phyloP scores from a whole-genome alignment of 2,113 vertebrate species.

The Engraulis encrasicolus region DNA sequence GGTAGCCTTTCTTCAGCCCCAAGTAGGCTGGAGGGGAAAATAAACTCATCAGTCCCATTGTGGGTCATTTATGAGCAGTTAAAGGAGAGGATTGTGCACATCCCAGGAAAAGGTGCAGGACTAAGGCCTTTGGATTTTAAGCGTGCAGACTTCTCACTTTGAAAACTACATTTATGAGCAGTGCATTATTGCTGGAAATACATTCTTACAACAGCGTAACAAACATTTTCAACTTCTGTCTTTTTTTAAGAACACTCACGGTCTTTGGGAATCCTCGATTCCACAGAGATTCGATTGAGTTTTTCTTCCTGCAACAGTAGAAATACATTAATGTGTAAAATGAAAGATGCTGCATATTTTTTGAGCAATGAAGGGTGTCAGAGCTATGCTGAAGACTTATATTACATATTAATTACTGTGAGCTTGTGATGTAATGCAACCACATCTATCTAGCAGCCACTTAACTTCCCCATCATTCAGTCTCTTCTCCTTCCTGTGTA shows the following conservation, averaged over 20 bases:
- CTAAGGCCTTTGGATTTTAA: too few species aligned
- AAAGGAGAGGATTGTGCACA: too few species aligned
- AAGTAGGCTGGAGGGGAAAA: constrained; percentile 64
- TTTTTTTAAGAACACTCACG: constrained; percentile 75
- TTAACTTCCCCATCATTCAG: neutral
- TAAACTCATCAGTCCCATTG: neutral
- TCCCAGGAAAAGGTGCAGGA: too few species aligned
- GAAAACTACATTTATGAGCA: too few species aligned
- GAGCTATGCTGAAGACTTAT: neutral
- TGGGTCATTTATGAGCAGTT: neutral
- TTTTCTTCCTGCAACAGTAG: constrained; percentile 85
- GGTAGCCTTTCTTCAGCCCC: constrained; percentile 85
- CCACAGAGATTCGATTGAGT: constrained; percentile 82
- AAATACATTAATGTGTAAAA: constrained; percentile 17
- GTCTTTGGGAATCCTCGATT: constrained; percentile 81
- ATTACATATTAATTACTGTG: constrained; percentile 4
- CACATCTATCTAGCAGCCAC: neutral
- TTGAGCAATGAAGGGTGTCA: neutral
- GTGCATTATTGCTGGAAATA: too few species aligned
- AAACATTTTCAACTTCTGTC: too few species aligned
- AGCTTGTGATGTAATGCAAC: neutral
- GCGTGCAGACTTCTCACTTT: too few species aligned
- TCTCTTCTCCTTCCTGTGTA: neutral
- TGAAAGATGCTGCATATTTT: neutral
- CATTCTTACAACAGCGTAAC: too few species aligned